Conservation (phyloP, 2,888 invertebrate species). For the Mimas tiliae region DNA sequence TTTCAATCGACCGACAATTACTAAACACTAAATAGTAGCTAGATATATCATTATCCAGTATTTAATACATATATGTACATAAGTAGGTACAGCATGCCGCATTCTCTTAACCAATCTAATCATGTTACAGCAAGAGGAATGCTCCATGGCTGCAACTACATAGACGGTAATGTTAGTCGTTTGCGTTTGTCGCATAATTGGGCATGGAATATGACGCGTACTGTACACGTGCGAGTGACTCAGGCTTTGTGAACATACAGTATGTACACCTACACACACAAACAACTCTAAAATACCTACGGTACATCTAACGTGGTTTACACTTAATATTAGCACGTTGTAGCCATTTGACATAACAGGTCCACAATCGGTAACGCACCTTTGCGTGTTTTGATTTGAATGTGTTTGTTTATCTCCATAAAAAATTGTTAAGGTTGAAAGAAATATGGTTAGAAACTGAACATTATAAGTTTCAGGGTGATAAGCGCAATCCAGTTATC, state of each 20-base stretch:
- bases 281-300: slow-evolving; percentile 13
- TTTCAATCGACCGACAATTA: not conserved
- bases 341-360: slow-evolving; percentile 12
- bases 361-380: not conserved
- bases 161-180: slow-evolving; percentile 46
- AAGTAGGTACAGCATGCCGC: not conserved
- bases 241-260: slow-evolving; percentile 36
- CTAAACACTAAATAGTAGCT: too few relatives aligned
- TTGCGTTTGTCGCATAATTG: slow-evolving; percentile 61
- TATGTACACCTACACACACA: not conserved
- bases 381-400: not conserved
- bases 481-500: too few relatives aligned
- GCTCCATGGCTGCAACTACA: slow-evolving; percentile 30
- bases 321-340: slow-evolving; percentile 24
- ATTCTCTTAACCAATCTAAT: slow-evolving; percentile 21
- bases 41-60: too few relatives aligned
- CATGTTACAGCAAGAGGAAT: slow-evolving; percentile 34
- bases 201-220: slow-evolving; percentile 56
- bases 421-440: not conserved
- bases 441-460: too few relatives aligned
- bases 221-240: slow-evolving; percentile 67
- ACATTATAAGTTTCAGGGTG: too few relatives aligned
- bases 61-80: not conserved
- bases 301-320: slow-evolving; percentile 16
- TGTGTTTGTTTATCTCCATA: slow-evolving; percentile 10